Evolutionary conservation across 2,797 vertebrate genomes (phyloP).

Genomic region (Cuniculus paca): DNA sequence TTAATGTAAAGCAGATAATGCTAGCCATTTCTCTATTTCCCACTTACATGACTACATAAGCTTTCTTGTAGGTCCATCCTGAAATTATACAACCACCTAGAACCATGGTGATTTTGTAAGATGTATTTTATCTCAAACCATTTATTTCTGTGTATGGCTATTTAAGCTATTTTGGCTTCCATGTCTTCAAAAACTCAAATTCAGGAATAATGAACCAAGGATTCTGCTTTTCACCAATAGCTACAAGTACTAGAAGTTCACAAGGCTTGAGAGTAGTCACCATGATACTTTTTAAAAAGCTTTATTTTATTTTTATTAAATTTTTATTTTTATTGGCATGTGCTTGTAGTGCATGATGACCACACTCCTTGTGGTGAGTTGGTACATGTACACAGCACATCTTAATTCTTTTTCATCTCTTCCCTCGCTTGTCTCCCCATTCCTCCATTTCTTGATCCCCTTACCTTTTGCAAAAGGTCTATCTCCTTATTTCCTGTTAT

Average conservation of each 20-base stretch:
- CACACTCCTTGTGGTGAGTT: too few relatives aligned
- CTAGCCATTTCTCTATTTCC: neutral
- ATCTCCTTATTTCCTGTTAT: too few relatives aligned
- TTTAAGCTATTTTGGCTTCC: neutral
- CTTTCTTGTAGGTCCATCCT: neutral
- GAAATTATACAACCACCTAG: neutral
- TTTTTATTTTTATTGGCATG: too few relatives aligned
- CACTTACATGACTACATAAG: neutral
- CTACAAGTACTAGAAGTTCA: neutral
- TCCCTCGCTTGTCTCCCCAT: too few relatives aligned
- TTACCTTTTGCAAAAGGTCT: too few relatives aligned
- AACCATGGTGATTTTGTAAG: neutral
- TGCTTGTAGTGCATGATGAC: too few relatives aligned
- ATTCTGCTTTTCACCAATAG: neutral
- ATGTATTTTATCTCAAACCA: neutral
- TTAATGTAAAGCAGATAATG: neutral
- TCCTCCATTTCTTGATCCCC: neutral
- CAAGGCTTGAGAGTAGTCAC: neutral
- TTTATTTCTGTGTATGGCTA: neutral
- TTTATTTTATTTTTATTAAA: neutral
- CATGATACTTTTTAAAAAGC: neutral
- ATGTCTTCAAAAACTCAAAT: conserved; percentile 2
- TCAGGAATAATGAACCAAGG: neutral
- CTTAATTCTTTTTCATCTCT: neutral
- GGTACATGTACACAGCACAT: too few relatives aligned